Percentiles rank a stretch among this genome's conserved stretches.
phyloP scores from a whole-genome alignment of 30 jellyfish, hydroid and myxozoan species.

The Rhopilema esculentum region DNA sequence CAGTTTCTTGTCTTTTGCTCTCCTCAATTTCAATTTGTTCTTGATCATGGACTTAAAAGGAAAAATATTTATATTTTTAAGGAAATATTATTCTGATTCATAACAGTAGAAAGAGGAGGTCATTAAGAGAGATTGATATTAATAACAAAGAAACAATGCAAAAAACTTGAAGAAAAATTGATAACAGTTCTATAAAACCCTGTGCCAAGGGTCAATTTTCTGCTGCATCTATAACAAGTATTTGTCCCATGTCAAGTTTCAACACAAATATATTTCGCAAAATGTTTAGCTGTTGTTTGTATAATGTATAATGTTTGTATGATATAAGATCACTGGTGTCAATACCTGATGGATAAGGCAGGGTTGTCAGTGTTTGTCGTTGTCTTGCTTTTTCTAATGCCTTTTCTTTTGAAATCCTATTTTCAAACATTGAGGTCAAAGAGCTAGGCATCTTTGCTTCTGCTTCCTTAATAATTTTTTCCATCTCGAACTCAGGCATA shows the following conservation, averaged over 20 bases:
- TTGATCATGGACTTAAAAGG: not conserved
- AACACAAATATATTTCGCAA: not conserved
- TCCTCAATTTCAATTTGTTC: slow-evolving; percentile 14
- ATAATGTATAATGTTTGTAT: not conserved
- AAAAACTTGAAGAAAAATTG: not conserved
- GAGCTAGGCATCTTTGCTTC: slow-evolving; percentile 19
- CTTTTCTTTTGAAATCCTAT: not conserved
- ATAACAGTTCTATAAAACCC: not conserved
- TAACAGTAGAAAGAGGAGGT: not conserved
- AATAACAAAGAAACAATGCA: not conserved
- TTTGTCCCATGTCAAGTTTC: not conserved
- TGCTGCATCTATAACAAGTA: not conserved
- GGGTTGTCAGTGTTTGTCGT: not conserved
- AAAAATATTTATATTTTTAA: too few relatives aligned
- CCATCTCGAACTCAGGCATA: slow-evolving; percentile 1
- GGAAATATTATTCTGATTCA: not conserved
- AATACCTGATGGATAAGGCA: slow-evolving; percentile 13
- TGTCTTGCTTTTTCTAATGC: slow-evolving; percentile 1
- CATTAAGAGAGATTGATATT: not conserved
- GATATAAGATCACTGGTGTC: not conserved
- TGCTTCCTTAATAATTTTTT: slow-evolving; percentile 2
- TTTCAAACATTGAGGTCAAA: not conserved
- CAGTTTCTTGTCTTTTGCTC: not conserved
- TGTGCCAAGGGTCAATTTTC: not conserved
- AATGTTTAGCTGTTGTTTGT: not conserved